These are phyloP conservation scores for Numenius arquata DNA, from an alignment of 2,113 vertebrate species.

Conservation along the genomic window DNA sequence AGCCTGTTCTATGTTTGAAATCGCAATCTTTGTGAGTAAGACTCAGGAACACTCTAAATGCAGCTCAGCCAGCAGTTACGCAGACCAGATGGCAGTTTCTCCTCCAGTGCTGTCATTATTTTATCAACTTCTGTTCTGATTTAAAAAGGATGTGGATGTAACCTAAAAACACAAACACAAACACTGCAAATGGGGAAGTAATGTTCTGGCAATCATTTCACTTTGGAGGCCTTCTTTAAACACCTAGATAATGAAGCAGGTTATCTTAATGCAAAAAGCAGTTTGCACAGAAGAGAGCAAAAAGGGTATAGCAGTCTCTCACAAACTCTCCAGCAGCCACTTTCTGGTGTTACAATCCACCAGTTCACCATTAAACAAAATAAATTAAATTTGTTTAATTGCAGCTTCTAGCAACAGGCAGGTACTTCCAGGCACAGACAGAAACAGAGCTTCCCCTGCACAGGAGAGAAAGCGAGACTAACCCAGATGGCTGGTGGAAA, in stretches of 20 bases:
- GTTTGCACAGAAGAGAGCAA: background rate
- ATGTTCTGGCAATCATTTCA: background rate
- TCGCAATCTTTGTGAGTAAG: background rate
- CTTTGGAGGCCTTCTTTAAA: background rate
- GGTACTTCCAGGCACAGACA: background rate
- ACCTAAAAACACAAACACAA: background rate
- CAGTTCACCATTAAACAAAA: background rate
- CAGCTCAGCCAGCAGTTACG: constrained; percentile 10
- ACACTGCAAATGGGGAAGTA: background rate
- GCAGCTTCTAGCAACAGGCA: background rate
- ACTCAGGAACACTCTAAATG: background rate
- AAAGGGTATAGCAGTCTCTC: background rate
- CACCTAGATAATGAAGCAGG: background rate
- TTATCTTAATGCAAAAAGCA: background rate
- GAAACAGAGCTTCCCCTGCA: background rate
- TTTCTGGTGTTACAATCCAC: background rate
- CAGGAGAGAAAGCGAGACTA: background rate
- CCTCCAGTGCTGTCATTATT: constrained; percentile 13
- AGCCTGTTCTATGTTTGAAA: background rate
- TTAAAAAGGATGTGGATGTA: background rate
- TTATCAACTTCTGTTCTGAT: constrained; percentile 35
- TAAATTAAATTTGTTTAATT: background rate
- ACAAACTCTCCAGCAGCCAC: fast-evolving
- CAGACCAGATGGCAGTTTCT: constrained; percentile 35
- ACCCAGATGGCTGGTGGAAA: background rate